Percentiles rank a stretch among this genome's conserved stretches.
phyloP scores from a whole-genome alignment of 2,797 vertebrate species.

The Falco biarmicus region DNA sequence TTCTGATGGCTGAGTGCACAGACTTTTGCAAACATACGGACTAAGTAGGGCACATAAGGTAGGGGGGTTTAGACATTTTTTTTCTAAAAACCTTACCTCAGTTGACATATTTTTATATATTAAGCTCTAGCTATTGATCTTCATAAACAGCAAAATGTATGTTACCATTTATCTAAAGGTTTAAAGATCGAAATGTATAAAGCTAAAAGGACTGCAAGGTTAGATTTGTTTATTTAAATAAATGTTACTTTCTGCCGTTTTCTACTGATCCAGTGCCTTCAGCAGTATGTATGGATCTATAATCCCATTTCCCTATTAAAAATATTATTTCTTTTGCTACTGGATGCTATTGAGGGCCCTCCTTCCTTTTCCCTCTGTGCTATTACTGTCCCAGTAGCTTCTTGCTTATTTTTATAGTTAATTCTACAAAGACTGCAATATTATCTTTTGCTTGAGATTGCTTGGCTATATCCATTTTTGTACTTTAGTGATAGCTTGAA shows the following conservation, averaged over 20 bases:
- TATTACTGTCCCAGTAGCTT: not conserved
- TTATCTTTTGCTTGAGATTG: not conserved
- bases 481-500: not conserved
- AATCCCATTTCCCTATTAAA: not conserved
- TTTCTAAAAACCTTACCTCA: not conserved
- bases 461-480: not conserved
- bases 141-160: not conserved
- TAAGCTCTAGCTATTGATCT: not conserved
- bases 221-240: not conserved
- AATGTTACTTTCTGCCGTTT: not conserved
- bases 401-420: not conserved
- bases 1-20: not conserved
- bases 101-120: not conserved
- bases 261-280: not conserved
- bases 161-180: not conserved
- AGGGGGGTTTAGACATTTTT: not conserved
- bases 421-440: not conserved
- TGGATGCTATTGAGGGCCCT: not conserved
- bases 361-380: not conserved
- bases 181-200: not conserved
- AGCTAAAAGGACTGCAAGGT: not conserved
- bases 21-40: not conserved
- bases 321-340: not conserved
- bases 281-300: not conserved
- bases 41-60: not conserved